Evolutionary conservation across 2,113 vertebrate species (phyloP).

Genomic region (Chroicocephalus ridibundus): DNA sequence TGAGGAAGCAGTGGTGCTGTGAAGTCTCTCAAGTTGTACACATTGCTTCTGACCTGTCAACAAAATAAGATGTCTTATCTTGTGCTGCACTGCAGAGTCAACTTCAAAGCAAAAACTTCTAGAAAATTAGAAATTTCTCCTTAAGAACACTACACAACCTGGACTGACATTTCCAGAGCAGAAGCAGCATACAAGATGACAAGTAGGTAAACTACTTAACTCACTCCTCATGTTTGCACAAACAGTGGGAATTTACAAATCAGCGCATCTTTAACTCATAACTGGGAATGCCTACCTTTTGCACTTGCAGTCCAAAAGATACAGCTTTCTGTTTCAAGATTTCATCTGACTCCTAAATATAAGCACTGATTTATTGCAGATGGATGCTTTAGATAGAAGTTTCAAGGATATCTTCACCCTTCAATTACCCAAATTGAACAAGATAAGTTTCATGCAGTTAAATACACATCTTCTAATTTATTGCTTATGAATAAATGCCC

Average conservation of each 20-base stretch:
- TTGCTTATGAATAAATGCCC: neutral
- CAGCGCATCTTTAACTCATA: neutral
- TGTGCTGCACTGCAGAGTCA: neutral
- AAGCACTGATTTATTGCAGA: neutral
- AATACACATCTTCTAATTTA: neutral
- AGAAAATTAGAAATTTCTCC: neutral
- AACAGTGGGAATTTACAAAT: neutral
- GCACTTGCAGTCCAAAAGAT: neutral
- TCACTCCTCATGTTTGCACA: neutral
- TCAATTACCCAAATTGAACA: neutral
- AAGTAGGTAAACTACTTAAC: neutral
- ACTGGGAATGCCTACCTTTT: neutral
- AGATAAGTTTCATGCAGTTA: neutral
- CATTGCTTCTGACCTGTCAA: neutral
- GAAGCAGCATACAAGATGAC: neutral
- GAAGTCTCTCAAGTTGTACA: neutral
- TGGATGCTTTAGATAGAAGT: neutral
- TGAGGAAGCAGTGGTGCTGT: neutral
- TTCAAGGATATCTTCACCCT: neutral
- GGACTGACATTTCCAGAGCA: constrained; percentile 21
- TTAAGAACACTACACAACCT: neutral
- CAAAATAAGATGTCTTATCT: neutral
- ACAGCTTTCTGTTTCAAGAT: neutral
- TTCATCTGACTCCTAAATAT: neutral
- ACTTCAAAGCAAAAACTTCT: constrained; percentile 4